These are phyloP conservation scores for Polyploca ridens DNA, from an alignment of 2,888 invertebrate genomes.

Conservation along the genomic window DNA sequence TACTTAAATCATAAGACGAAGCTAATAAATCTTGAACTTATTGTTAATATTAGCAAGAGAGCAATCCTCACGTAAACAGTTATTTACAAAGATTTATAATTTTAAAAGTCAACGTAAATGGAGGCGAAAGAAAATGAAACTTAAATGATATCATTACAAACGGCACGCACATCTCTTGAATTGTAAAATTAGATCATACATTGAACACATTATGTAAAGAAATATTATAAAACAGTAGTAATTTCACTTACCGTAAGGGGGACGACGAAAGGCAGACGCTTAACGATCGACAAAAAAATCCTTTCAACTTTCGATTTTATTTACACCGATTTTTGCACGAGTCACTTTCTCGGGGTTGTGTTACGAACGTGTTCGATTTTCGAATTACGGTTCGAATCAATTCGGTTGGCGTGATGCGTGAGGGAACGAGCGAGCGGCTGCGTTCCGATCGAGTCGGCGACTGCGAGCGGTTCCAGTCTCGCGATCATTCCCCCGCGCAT, in stretches of 20 bases:
- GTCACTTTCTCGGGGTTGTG: slow-evolving; percentile 57
- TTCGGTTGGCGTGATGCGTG: slow-evolving; percentile 30
- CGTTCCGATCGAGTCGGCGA: slow-evolving; percentile 69
- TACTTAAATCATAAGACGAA: neutral
- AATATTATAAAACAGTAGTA: slow-evolving; percentile 19
- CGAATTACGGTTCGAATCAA: slow-evolving; percentile 37
- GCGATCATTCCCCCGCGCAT: slow-evolving; percentile 69
- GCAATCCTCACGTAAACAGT: slow-evolving; percentile 43
- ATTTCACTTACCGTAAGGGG: slow-evolving; percentile 65
- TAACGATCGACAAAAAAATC: slow-evolving; percentile 56
- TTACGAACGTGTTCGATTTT: slow-evolving; percentile 37
- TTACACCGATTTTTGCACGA: slow-evolving; percentile 61
- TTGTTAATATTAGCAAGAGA: slow-evolving; percentile 31
- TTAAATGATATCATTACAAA: slow-evolving; percentile 36
- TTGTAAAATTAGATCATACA: slow-evolving; percentile 22
- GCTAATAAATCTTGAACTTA: neutral
- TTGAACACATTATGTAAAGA: slow-evolving; percentile 7
- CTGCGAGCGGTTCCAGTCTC: slow-evolving; percentile 52
- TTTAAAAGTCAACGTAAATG: slow-evolving; percentile 48
- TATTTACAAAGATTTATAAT: slow-evolving; percentile 40
- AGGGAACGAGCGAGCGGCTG: slow-evolving; percentile 58
- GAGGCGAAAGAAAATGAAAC: slow-evolving; percentile 49
- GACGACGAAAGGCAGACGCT: slow-evolving; percentile 49
- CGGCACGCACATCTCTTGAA: slow-evolving; percentile 36
- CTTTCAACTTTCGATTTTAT: slow-evolving; percentile 51